Evolutionary conservation across 2,113 vertebrate genomes (phyloP).

Genomic region (Nerophis ophidion): DNA sequence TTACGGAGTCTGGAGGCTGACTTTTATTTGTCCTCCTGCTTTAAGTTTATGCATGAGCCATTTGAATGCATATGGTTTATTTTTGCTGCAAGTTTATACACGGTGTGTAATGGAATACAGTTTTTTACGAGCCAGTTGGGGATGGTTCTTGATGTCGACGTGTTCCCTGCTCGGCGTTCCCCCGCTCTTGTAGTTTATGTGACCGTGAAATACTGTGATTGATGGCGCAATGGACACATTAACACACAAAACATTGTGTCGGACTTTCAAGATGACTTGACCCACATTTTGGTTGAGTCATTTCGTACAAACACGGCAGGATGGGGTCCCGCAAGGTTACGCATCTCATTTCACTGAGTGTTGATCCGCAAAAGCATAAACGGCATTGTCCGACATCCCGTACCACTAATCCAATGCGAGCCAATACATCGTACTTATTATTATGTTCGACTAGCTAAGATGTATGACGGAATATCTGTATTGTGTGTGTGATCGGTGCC

Average conservation of each 20-base stretch:
- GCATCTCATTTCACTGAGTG: background rate
- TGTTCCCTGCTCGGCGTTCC: background rate
- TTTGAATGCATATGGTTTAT: constrained; percentile 1
- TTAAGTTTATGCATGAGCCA: constrained; percentile 6
- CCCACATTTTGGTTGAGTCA: constrained; percentile 9
- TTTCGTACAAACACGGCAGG: background rate
- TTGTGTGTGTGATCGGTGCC: no score
- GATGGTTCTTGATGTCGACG: constrained; percentile 35
- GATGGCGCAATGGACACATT: background rate
- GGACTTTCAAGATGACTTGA: constrained; percentile 8
- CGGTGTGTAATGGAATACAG: constrained; percentile 15
- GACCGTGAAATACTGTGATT: constrained; percentile 27
- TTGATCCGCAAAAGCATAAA: background rate
- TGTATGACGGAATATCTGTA: no score
- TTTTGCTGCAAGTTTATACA: constrained; percentile 3
- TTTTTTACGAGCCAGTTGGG: constrained; percentile 7
- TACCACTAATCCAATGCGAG: no score
- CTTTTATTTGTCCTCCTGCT: background rate
- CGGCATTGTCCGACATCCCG: background rate
- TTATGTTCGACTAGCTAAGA: no score
- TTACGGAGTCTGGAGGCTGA: background rate
- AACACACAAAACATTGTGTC: background rate
- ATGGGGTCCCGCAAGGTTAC: constrained; percentile 5
- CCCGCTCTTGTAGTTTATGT: constrained; percentile 11
- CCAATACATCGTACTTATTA: no score